These are phyloP conservation scores for Hippocampus comes DNA, from an alignment of 2,113 vertebrate genomes.

Conservation along the genomic window DNA sequence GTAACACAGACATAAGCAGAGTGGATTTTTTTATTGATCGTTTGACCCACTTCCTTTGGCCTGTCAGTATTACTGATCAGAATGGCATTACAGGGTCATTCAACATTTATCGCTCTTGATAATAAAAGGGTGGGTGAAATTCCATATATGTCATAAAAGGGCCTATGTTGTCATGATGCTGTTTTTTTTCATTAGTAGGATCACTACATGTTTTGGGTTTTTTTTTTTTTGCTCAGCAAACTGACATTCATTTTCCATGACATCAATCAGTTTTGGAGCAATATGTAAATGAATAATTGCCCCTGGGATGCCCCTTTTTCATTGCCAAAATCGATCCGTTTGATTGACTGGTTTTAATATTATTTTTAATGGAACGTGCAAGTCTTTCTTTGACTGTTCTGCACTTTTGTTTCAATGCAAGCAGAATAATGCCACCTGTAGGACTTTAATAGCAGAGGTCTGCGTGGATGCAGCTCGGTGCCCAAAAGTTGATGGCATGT, in stretches of 20 bases:
- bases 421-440: background rate
- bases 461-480: background rate
- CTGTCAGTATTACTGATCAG: conserved; percentile 31
- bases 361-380: background rate
- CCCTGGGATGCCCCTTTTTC: too few species aligned
- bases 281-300: too few species aligned
- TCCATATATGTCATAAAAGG: too few species aligned
- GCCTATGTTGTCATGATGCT: too few species aligned
- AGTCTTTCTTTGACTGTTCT: background rate
- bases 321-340: too few species aligned
- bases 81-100: conserved; percentile 18
- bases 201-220: too few species aligned
- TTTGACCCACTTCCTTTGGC: conserved; percentile 31
- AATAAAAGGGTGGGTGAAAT: background rate
- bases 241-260: too few species aligned
- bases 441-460: background rate
- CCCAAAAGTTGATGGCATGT: background rate
- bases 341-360: background rate
- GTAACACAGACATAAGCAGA: conserved; percentile 7
- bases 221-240: too few species aligned
- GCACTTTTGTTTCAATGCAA: background rate
- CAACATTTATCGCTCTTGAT: background rate
- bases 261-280: too few species aligned
- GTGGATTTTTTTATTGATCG: conserved; percentile 25
- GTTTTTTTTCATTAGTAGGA: too few species aligned